A percentile compares a stretch with the other conserved stretches of the same genome.
Conservation (phyloP, 2,797 vertebrate species). For the Microtus agrestis region DNA sequence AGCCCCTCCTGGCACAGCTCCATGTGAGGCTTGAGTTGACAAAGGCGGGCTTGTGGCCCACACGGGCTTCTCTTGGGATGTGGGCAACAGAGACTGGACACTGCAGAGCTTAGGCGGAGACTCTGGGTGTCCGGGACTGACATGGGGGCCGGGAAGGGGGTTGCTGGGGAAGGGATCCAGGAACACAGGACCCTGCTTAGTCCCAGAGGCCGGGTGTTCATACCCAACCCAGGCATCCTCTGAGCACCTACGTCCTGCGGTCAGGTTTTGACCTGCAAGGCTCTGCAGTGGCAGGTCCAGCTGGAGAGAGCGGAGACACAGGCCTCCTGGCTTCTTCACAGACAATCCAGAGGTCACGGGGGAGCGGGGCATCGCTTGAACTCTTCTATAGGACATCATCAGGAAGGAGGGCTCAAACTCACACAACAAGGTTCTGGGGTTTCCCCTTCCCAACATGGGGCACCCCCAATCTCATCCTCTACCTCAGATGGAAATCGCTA, state of each 20-base stretch:
- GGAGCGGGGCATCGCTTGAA: no score
- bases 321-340: not conserved
- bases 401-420: not conserved
- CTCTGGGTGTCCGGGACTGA: not conserved
- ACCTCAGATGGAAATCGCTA: not conserved
- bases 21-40: constrained; percentile 59
- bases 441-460: not conserved
- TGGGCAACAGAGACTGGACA: not conserved
- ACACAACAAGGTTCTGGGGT: not conserved
- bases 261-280: not conserved
- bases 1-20: constrained; percentile 73
- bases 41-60: constrained; percentile 71
- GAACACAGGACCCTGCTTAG: not conserved
- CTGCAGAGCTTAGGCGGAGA: not conserved
- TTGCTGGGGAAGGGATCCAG: not conserved
- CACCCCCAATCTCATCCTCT: not conserved
- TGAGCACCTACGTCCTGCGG: not conserved
- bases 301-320: not conserved
- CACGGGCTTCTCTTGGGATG: not conserved
- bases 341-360: not conserved
- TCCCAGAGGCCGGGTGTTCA: not conserved
- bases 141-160: not conserved
- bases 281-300: not conserved
- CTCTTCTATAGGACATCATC: not conserved
- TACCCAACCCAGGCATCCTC: not conserved